Percentiles rank a stretch among this genome's conserved stretches.
Conservation (phyloP, 2,113 vertebrate species). For the Hassar affinis region DNA sequence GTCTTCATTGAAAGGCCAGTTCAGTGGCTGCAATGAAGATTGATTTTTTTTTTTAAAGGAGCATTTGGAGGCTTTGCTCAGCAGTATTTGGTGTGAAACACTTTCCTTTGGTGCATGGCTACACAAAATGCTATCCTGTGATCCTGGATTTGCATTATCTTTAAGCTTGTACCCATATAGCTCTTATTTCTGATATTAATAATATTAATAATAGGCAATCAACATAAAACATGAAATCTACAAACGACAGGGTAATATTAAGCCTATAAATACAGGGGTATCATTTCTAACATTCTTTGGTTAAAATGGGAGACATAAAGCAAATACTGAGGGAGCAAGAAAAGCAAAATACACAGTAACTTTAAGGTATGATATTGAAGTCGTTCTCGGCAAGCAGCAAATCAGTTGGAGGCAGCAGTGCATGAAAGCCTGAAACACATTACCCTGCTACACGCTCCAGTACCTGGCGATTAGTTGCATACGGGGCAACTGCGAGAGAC, state of each 20-base stretch:
- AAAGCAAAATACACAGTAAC: background rate
- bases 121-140: background rate
- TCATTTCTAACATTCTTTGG: background rate
- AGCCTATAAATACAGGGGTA: background rate
- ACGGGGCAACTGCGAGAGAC: conserved; percentile 27
- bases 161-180: background rate
- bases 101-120: background rate
- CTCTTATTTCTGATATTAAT: background rate
- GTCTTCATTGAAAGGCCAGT: background rate
- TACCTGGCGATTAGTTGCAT: conserved; percentile 37
- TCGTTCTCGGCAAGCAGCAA: conserved; percentile 19
- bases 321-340: background rate
- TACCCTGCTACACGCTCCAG: conserved; percentile 26
- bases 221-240: background rate
- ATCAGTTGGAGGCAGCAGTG: conserved; percentile 29
- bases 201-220: background rate
- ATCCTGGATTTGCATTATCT: background rate
- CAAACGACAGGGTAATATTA: background rate
- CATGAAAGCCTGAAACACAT: conserved; percentile 15
- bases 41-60: background rate
- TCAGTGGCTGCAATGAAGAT: background rate
- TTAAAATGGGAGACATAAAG: conserved; percentile 12
- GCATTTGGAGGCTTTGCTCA: background rate
- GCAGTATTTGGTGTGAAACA: background rate
- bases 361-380: background rate